Conservation (phyloP, 37 sponge, comb jelly and placozoan genomes). For the Diacarnus erythraeanus region DNA sequence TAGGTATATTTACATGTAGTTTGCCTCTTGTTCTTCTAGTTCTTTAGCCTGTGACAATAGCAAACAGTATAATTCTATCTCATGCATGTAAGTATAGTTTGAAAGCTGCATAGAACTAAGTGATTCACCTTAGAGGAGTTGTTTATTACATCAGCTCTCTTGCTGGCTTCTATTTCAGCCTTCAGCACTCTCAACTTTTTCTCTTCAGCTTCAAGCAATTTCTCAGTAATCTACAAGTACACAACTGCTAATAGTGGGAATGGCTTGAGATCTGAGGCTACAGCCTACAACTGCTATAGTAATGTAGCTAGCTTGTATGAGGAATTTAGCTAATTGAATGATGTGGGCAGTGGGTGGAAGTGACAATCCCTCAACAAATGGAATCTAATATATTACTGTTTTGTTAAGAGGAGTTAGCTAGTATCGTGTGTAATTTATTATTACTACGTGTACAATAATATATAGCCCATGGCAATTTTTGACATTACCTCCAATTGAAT, state of each 20-base stretch:
- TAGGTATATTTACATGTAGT: slow-evolving; percentile 75
- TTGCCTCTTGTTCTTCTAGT: slow-evolving; percentile 72
- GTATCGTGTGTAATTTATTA: too few relatives aligned
- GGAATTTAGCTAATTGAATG: too few relatives aligned
- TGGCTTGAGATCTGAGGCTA: too few relatives aligned
- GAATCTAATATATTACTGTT: too few relatives aligned
- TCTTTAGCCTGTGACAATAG: slow-evolving; percentile 58
- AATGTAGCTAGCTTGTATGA: too few relatives aligned
- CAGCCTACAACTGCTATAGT: too few relatives aligned
- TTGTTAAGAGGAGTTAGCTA: too few relatives aligned
- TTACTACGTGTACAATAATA: too few relatives aligned
- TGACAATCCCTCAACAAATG: too few relatives aligned
- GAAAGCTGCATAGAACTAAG: not conserved
- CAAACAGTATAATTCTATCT: not conserved
- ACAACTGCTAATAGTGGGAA: too few relatives aligned
- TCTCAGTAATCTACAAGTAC: slow-evolving; percentile 87
- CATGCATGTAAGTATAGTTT: not conserved
- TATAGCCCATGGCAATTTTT: too few relatives aligned
- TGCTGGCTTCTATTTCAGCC: slow-evolving; percentile 49
- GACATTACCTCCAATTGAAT: slow-evolving; percentile 49
- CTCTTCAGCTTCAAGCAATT: slow-evolving; percentile 88
- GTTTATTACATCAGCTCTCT: slow-evolving; percentile 28
- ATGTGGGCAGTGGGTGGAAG: too few relatives aligned
- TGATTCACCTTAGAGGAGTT: slow-evolving; percentile 14
- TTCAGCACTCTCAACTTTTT: slow-evolving; percentile 64